Base-by-base conservation (phyloP, 2,888 invertebrate species). In the Fragum fragum region DNA sequence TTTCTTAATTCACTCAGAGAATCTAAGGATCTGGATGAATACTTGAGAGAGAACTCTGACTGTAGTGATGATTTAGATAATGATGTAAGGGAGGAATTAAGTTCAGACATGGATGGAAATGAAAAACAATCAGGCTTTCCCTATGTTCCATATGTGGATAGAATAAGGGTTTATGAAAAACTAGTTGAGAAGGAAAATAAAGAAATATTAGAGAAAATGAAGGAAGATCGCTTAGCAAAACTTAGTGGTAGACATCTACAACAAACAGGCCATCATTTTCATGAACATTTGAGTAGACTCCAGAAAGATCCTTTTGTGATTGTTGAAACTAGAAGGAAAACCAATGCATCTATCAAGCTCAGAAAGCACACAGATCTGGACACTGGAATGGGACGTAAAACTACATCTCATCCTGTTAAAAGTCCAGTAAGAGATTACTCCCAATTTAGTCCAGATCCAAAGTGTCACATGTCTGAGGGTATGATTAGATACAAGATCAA, bases 111-210 rank as follows among this genome's bases (percentile, higher is more conserved):
- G 66, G 66, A 32, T 23, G 42, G 36, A n/a, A 26, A 36, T 36
- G 66, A n/a, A 66, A 11, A 66, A 21, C 16, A 11, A 18, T 9
- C 9, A 9, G 66, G 26, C 2, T 16, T 42, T 42, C 42, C 66
- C 11, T 71, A 55, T 55, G 69, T 63, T n/a, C 72, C 68, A 52
- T 59, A 78, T 21, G 55, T 73, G 9, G 83, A 79, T 61, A 53
- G 73, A 57, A 83, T 76, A 23, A 59, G 79, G 69, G 83, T 83
- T 11, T 83, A 83, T 73, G 83, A 83, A 32, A 68, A 70, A 21
- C 70, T 72, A 21, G 26, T 83, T 29, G 83, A 83, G 32, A 68
- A 52, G n/a, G 73, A 79, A 70, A 79, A 63, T 11, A 79, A 61
- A 29, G 82, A 75, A 26, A 39, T 78, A 16, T 21, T 66, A 23